phyloP scores from a whole-genome alignment of 1,140 invertebrate genomes.

The Brachionus sp. region DNA sequence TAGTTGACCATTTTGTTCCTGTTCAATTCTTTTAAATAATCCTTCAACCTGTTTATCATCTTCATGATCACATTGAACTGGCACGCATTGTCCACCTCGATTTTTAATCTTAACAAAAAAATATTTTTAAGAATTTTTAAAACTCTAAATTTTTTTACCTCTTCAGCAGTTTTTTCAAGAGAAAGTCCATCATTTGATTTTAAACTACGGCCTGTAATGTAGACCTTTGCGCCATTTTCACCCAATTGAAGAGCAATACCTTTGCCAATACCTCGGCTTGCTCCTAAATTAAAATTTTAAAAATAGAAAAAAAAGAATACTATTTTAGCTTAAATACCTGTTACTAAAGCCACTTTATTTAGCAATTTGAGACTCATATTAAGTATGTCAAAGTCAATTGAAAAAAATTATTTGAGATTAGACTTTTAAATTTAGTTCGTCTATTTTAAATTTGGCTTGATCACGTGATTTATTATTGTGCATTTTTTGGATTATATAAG shows the following conservation, averaged over 20 bases:
- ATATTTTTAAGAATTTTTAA: not conserved
- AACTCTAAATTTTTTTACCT: not conserved
- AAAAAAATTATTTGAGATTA: not conserved
- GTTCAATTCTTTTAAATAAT: slow-evolving; percentile 58
- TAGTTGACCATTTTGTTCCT: slow-evolving; percentile 58
- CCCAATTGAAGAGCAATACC: slow-evolving; percentile 60
- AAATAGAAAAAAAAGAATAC: not conserved
- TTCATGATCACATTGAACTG: slow-evolving; percentile 59
- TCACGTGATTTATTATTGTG: not conserved
- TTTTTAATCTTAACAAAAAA: slow-evolving; percentile 22
- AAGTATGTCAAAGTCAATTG: not conserved
- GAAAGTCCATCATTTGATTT: slow-evolving; percentile 29
- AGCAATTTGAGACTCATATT: slow-evolving; percentile 15
- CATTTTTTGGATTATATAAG: not conserved
- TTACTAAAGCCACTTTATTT: slow-evolving; percentile 43
- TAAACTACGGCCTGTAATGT: slow-evolving; percentile 55
- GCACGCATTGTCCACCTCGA: slow-evolving; percentile 56
- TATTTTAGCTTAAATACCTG: not conserved
- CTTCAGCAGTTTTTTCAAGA: slow-evolving; percentile 29
- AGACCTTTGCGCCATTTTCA: slow-evolving; percentile 58
- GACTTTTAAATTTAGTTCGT: not conserved
- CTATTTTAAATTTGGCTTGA: not conserved
- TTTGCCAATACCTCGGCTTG: slow-evolving; percentile 58
- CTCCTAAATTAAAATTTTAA: slow-evolving; percentile 49
- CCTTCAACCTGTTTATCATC: slow-evolving; percentile 57